Evolutionary conservation across 2,888 invertebrate species (phyloP), one percentile per base, ranked within the genome.

Genomic region (Quadriops clusia): DNA sequence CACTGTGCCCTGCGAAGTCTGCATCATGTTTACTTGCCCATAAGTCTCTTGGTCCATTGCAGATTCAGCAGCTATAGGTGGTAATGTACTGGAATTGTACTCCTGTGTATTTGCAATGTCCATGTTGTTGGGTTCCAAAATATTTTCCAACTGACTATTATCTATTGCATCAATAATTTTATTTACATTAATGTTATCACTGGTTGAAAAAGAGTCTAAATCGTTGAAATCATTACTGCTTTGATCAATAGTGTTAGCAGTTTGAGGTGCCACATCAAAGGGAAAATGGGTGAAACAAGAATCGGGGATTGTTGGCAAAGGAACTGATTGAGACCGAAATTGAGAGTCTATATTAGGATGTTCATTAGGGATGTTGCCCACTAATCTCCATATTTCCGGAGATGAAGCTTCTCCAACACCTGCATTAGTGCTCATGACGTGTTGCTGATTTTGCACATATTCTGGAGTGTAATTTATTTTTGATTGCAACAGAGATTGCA

Each of bases 261-360:
- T n/a, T n/a, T n/a, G n/a, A n/a, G n/a, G 9, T 12, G 15, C 7
- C 17, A 26, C 10, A 17, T 26, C 30, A 28, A 36, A 40, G 8
- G 38, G 30, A 50, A 54, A 30, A 20, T 39, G 41, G 14, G 34
- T 36, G 21, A 23, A 30, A 17, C 33, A 40, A 12, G 30, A 32
- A 35, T 38, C 39, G 25, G 37, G 41, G 23, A 36, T 32, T 11
- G 41, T 34, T 47, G 74, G 74, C 11, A 81, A 57, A 0, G 86
- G 86, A 27, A 84, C 86, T 8, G 85, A 85, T 47, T 84, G 85
- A 5, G 85, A 85, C 30, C 86, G 66, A 37, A 53, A 59, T 14
- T 40, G 26, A 12, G 35, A 41, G 25, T 47, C 36, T 32, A 45
- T 32, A 31, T 39, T 46, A 7, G 43, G 34, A 12, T 42, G 40